Base-by-base conservation (phyloP, 2,797 vertebrate species). In the Otus scops region DNA sequence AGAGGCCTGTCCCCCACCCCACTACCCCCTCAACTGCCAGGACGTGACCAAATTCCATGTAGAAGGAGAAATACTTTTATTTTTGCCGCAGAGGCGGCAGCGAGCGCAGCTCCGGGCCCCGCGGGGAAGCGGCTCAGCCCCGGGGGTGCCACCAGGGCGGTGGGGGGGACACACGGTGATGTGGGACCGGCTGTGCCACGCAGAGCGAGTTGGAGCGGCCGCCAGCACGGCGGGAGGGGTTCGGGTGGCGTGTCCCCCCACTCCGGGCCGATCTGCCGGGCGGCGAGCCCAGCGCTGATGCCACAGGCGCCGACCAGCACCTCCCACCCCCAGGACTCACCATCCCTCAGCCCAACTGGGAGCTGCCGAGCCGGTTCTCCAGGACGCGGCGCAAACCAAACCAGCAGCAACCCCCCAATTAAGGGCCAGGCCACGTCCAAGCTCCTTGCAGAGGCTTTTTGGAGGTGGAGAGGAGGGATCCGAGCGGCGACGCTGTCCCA, bases 31-130 rank as follows among this genome's bases (percentile, higher is more conserved):
- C 32, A 6, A 4, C 48, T 73, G 64, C 27, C 64, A 64, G 75
- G 67, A 34, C 0, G 0, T 6, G n/a, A 75, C 3, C 26, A 75
- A 28, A 26, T 43, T 68, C n/a, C 27, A 7, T 0, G 1, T 23
- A 51, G 61, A 75, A 56, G 50, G 50, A 83, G 47, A 53, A 92
- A 86, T 3, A 4, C 3, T 92, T 41, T 96, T 92, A 92, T 92
- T 96, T 69, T 10, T 20, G 32, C 14, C 65, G 47, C 64, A 3
- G 5, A 32, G 30, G 67, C 19, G 38, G 70, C 38, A 6, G 43
- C 1, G 13, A 43, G 32, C 16, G 43, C 10, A 0, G 7, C 56
- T 30, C 48, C 1, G 0, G 18, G 27, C 43, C 26, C 16, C 1
- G 0, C 16, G 7, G n/a, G n/a, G 38, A 32, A 60, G 45, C 6